Conservation (phyloP, 1,140 invertebrate genomes). For the Coboldia fuscipes region DNA sequence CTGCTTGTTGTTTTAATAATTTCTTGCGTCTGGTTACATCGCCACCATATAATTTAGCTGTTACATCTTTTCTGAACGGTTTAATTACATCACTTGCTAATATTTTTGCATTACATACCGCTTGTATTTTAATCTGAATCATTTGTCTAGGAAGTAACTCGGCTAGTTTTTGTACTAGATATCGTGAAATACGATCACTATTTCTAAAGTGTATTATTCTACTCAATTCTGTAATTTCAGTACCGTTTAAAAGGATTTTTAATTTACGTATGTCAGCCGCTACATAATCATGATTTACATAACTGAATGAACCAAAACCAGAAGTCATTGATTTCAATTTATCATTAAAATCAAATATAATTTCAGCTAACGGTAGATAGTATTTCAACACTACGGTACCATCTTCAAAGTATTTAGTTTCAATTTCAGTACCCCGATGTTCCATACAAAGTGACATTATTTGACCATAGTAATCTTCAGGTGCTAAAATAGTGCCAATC, state of each 20-base stretch:
- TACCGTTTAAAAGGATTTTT: constrained; percentile 60
- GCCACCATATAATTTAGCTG: constrained; percentile 83
- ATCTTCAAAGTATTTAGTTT: constrained; percentile 60
- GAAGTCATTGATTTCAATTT: constrained; percentile 70
- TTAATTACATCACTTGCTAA: constrained; percentile 73
- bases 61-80: constrained; percentile 78
- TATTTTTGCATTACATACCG: constrained; percentile 56
- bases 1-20: constrained; percentile 67
- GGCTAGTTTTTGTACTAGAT: constrained; percentile 56
- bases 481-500: constrained; percentile 72
- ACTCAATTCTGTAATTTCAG: constrained; percentile 67
- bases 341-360: constrained; percentile 91
- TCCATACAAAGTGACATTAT: constrained; percentile 55
- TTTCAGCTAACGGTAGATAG: constrained; percentile 74
- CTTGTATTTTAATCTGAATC: constrained; percentile 74
- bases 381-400: constrained; percentile 61
- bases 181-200: constrained; percentile 39
- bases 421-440: constrained; percentile 52
- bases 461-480: constrained; percentile 45
- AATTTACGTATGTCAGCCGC: constrained; percentile 34
- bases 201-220: constrained; percentile 55
- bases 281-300: constrained; percentile 77
- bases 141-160: constrained; percentile 80
- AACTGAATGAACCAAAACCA: constrained; percentile 95
- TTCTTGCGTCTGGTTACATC: constrained; percentile 81